Evolutionary conservation across 2,797 vertebrate species (phyloP).

Genomic region (Tragelaphus eurycerus): DNA sequence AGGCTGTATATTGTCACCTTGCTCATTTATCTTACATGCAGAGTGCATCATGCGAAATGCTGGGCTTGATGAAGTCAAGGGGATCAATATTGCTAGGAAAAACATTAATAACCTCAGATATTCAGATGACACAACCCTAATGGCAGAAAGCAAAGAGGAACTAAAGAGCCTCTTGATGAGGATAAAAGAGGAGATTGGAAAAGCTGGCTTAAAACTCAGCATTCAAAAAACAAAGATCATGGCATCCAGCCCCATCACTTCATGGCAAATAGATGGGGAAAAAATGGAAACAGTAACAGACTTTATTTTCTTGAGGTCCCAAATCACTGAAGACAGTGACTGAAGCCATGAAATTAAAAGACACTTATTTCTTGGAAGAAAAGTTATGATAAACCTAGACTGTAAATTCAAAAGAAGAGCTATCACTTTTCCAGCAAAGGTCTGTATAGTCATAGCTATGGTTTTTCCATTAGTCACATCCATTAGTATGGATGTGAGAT

Average conservation of each 20-base stretch:
- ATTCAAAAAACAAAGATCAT: not conserved
- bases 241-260: not conserved
- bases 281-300: not conserved
- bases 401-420: not conserved
- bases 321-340: not conserved
- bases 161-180: not conserved
- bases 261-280: not conserved
- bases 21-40: not conserved
- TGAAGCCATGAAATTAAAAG: not conserved
- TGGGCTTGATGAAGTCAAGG: not conserved
- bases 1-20: not conserved
- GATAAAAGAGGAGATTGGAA: not conserved
- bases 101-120: not conserved
- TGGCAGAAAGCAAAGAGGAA: not conserved
- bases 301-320: not conserved
- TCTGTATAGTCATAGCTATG: not conserved
- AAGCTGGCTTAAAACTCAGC: not conserved
- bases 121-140: not conserved
- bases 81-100: not conserved
- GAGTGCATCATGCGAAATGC: not conserved
- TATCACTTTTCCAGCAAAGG: not conserved
- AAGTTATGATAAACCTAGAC: not conserved
- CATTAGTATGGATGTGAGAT: not conserved
- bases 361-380: not conserved
- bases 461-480: not conserved